These are phyloP conservation scores for Pica pica DNA, from an alignment of 2,113 vertebrate species.

Conservation along the genomic window DNA sequence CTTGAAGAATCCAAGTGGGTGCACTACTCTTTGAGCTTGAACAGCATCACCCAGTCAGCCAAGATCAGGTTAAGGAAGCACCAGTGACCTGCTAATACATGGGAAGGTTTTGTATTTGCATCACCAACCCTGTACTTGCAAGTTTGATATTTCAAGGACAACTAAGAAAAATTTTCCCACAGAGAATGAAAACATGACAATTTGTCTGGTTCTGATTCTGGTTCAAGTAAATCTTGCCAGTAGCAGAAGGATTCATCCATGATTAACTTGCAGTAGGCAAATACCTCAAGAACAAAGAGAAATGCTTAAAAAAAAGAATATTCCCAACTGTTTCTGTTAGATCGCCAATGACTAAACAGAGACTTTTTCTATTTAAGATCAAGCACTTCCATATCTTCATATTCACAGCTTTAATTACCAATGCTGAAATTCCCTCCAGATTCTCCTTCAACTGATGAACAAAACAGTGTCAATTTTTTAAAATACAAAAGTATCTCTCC, in stretches of 20 bases:
- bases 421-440: not conserved
- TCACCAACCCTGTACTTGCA: accelerated
- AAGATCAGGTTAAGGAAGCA: not conserved
- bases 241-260: conserved; percentile 3
- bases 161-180: conserved; percentile 22
- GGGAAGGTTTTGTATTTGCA: not conserved
- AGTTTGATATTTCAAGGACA: conserved; percentile 10
- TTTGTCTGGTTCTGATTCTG: conserved; percentile 41
- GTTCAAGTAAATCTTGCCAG: conserved; percentile 39
- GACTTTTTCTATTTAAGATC: not conserved
- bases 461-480: not conserved
- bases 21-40: not conserved
- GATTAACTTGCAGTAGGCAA: not conserved
- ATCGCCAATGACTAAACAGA: not conserved
- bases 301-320: not conserved
- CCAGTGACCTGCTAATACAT: not conserved
- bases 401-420: not conserved
- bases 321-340: not conserved
- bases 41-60: not conserved
- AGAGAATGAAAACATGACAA: conserved; percentile 27
- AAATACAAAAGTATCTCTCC: not conserved
- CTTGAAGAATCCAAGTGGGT: not conserved
- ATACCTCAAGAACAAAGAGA: conserved; percentile 7
- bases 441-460: not conserved
- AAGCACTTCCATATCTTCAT: not conserved